phyloP scores from a whole-genome alignment of 1,140 invertebrate genomes.

The Drosophila nigromelanica region DNA sequence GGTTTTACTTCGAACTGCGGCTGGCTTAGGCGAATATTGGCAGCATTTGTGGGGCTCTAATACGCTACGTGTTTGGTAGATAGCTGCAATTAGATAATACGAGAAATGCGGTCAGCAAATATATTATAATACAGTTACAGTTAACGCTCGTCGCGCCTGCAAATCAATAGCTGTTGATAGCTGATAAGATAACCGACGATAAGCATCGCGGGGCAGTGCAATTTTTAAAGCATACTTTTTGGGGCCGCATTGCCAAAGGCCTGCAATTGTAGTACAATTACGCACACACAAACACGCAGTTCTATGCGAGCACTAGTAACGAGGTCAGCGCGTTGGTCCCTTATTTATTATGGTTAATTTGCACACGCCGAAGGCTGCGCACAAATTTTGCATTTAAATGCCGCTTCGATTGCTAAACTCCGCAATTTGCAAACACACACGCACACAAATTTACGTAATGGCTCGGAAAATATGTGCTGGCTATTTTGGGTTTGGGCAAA shows the following conservation, averaged over 20 bases:
- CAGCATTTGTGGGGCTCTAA: constrained; percentile 68
- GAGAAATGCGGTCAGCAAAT: constrained; percentile 30
- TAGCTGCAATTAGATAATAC: constrained; percentile 51
- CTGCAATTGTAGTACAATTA: constrained; percentile 47
- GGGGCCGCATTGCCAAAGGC: constrained; percentile 12
- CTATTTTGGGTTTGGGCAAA: constrained; percentile 56
- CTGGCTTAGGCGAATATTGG: constrained; percentile 69
- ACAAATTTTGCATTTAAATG: constrained; percentile 56
- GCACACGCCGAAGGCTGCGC: constrained; percentile 66
- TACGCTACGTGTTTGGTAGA: constrained; percentile 25
- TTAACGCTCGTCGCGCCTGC: constrained; percentile 5
- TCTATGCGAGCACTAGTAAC: constrained; percentile 12
- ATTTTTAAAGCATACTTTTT: constrained; percentile 55
- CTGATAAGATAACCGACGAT: constrained; percentile 61
- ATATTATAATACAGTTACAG: constrained; percentile 32
- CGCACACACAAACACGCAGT: constrained; percentile 8
- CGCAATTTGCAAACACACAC: constrained; percentile 2
- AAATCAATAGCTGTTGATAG: constrained; percentile 64
- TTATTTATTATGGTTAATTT: constrained; percentile 78
- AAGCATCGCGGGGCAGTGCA: not conserved
- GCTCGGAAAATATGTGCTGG: constrained; percentile 9
- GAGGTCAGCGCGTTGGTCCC: constrained; percentile 40
- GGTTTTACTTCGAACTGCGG: constrained; percentile 46
- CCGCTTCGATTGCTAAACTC: not conserved
- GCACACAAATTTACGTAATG: constrained; percentile 1